Conservation (phyloP, 2,888 invertebrate genomes). For the Aspidapion aeneum region DNA sequence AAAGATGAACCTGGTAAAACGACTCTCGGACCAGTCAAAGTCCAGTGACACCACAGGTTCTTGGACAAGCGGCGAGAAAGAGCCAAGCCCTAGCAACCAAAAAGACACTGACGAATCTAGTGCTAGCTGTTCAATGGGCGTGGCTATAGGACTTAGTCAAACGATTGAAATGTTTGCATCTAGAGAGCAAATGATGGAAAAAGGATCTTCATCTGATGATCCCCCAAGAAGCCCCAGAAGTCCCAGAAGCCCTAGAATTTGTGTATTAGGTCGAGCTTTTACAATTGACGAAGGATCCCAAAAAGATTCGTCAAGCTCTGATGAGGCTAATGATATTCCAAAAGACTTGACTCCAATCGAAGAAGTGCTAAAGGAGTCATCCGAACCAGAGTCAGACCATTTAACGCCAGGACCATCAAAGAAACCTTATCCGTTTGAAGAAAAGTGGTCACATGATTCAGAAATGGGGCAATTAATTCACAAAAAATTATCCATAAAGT, state of each 20-base stretch:
- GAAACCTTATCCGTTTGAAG: conserved; percentile 47
- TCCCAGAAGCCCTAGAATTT: conserved; percentile 45
- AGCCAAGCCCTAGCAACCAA: conserved; percentile 59
- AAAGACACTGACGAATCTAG: conserved; percentile 73
- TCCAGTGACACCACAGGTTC: conserved; percentile 70
- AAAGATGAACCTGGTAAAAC: conserved; percentile 56
- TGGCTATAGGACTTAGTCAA: conserved; percentile 75
- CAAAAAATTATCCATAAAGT: conserved; percentile 44
- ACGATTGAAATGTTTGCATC: conserved; percentile 65
- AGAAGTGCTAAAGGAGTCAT: conserved; percentile 33
- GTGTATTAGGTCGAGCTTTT: conserved; percentile 46
- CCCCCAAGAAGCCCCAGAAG: conserved; percentile 41
- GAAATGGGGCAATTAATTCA: conserved; percentile 45
- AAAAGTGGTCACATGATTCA: conserved; percentile 49
- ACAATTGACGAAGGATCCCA: conserved; percentile 47
- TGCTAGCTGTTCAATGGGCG: conserved; percentile 74
- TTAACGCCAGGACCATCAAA: conserved; percentile 35
- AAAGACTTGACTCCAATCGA: conserved; percentile 41
- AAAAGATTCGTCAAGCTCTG: conserved; percentile 37
- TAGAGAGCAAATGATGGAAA: conserved; percentile 57
- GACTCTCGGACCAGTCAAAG: conserved; percentile 70
- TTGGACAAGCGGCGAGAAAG: conserved; percentile 77
- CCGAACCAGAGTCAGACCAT: conserved; percentile 26
- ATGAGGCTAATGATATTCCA: conserved; percentile 43
- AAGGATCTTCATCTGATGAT: conserved; percentile 38